A percentile compares a stretch with the other conserved stretches of the same genome.
These are phyloP conservation scores for Eupithecia subumbrata DNA, from an alignment of 2,888 invertebrate species.

Conservation along the genomic window DNA sequence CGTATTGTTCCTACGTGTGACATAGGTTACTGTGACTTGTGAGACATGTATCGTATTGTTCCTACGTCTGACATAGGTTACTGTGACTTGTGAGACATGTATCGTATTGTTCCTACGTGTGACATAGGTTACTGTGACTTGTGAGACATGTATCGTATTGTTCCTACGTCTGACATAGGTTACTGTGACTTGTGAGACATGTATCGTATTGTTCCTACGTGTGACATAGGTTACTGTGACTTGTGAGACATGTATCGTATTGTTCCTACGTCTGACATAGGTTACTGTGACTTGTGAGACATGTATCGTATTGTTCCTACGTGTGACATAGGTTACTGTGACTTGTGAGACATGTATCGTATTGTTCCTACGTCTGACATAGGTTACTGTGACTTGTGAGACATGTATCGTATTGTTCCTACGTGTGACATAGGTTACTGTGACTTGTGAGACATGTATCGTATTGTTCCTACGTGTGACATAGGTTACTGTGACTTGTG, in stretches of 20 bases:
- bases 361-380: background rate
- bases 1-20: background rate
- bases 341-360: background rate
- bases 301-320: background rate
- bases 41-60: background rate
- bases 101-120: background rate
- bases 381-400: no score
- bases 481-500: no score
- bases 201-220: background rate
- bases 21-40: no score
- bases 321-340: background rate
- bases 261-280: background rate
- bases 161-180: background rate
- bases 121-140: no score
- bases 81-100: background rate
- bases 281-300: no score
- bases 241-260: background rate
- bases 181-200: background rate
- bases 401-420: background rate
- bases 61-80: background rate
- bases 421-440: background rate
- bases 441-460: background rate
- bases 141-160: background rate
- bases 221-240: no score
- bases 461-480: background rate